Conservation (phyloP, 2,113 vertebrate genomes). For the Odocoileus virginianus region DNA sequence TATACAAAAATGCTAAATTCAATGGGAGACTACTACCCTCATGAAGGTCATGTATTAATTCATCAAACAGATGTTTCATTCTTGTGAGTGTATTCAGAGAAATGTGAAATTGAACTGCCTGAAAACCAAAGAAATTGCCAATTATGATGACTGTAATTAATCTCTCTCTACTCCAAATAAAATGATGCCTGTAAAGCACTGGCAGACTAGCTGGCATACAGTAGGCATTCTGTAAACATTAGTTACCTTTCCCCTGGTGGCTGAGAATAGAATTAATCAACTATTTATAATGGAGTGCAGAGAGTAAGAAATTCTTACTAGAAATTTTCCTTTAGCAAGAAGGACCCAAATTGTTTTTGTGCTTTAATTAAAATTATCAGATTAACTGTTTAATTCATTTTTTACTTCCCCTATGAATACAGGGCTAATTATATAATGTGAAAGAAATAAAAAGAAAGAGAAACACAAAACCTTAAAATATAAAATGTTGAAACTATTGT, state of each 20-base stretch:
- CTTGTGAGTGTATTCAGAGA: background rate
- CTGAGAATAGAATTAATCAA: conserved; percentile 6
- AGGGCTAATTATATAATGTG: background rate
- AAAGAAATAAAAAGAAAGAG: conserved; percentile 8
- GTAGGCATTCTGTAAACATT: background rate
- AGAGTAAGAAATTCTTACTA: background rate
- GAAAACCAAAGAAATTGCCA: background rate
- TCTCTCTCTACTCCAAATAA: background rate
- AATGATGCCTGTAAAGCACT: background rate
- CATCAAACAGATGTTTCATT: background rate
- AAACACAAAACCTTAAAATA: conserved; percentile 20
- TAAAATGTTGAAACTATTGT: background rate
- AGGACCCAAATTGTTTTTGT: background rate
- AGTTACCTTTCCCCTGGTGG: background rate
- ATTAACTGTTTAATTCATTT: background rate
- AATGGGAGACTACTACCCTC: background rate
- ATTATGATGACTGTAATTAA: background rate
- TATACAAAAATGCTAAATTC: background rate
- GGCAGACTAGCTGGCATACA: background rate
- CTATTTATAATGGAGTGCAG: background rate
- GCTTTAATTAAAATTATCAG: conserved; percentile 10
- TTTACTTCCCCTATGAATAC: background rate
- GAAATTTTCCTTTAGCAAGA: background rate
- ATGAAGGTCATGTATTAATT: background rate
- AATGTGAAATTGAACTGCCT: background rate